Percentiles rank a stretch among this genome's conserved stretches.
These are phyloP conservation scores for Unio delphinus DNA, from an alignment of 2,888 invertebrate species.

Conservation along the genomic window DNA sequence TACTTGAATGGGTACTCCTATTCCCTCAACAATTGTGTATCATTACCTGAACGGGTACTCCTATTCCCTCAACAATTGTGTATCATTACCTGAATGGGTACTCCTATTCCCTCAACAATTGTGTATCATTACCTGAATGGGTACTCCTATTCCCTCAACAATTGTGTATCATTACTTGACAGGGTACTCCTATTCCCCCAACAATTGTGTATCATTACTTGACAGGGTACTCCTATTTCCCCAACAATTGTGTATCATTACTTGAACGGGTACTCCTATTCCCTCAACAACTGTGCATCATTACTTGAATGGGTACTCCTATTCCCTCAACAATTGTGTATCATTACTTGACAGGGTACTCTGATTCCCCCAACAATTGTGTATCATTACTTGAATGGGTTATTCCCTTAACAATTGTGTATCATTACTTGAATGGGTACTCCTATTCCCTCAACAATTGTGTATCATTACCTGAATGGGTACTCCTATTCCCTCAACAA, in stretches of 20 bases:
- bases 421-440: not conserved
- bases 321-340: slow-evolving; percentile 75
- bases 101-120: not conserved
- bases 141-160: slow-evolving; percentile 80
- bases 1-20: slow-evolving; percentile 87
- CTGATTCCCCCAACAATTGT: no score
- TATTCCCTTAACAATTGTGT: slow-evolving; percentile 79
- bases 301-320: slow-evolving; percentile 84
- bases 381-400: slow-evolving; percentile 82
- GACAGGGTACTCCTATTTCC: not conserved
- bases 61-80: slow-evolving; percentile 75
- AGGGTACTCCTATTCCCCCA: slow-evolving; percentile 81
- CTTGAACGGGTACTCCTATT: not conserved
- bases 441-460: not conserved
- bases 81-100: not conserved
- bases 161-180: slow-evolving; percentile 80
- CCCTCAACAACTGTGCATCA: not conserved
- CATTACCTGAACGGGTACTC: not conserved
- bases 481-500: not conserved
- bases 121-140: slow-evolving; percentile 79
- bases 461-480: not conserved
- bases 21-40: slow-evolving; percentile 72
- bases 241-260: not conserved
- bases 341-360: no score
- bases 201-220: slow-evolving; percentile 74